phyloP scores from a whole-genome alignment of 2,113 vertebrate genomes.

The Danio rerio region GRCz12tu NC_133181.1:37708001-37708500 shows the following conservation, averaged over 20 bases:
- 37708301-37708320: background rate
- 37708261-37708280: too few species aligned
- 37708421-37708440: too few species aligned
- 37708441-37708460: too few species aligned
- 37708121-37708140: background rate
- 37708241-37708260: too few species aligned
- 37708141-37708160: background rate
- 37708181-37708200: background rate
- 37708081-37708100: background rate
- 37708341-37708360: too few species aligned
- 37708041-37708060: slow-evolving; percentile 22
- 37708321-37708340: too few species aligned
- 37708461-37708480: too few species aligned
- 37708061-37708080: slow-evolving; percentile 18
- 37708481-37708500: too few species aligned
- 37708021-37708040: slow-evolving; percentile 19
- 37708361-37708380: too few species aligned
- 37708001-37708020: slow-evolving; percentile 3
- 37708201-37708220: background rate
- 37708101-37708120: background rate
- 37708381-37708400: too few species aligned
- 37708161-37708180: too few species aligned
- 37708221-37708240: background rate
- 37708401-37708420: too few species aligned
- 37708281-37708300: background rate